Evolutionary conservation across 2,888 invertebrate species (phyloP).

Genomic region (Physocephala rufipes): DNA sequence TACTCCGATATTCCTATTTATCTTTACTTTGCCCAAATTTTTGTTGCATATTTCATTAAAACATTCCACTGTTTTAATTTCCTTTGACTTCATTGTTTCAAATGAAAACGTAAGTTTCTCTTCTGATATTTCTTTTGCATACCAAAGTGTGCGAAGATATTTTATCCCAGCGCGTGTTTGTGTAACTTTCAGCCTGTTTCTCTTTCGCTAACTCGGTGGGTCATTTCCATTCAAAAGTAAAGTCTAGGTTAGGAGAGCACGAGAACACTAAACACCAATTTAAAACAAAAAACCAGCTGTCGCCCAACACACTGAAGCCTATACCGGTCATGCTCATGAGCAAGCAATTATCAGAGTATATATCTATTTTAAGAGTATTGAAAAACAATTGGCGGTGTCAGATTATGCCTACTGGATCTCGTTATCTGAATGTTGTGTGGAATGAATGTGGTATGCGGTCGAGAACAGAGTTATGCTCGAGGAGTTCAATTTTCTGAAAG

Average conservation of each 20-base stretch:
- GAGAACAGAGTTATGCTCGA: no score
- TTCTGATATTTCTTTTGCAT: not conserved
- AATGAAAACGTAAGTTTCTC: constrained; percentile 34
- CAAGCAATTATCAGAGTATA: not conserved
- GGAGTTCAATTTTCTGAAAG: no score
- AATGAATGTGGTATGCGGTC: no score
- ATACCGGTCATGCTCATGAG: constrained; percentile 23
- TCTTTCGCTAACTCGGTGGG: constrained; percentile 33
- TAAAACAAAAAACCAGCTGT: constrained; percentile 35
- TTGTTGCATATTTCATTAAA: no score
- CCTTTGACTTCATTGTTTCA: constrained; percentile 31
- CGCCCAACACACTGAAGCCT: constrained; percentile 29
- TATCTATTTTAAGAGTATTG: no score
- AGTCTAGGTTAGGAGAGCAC: constrained; percentile 50
- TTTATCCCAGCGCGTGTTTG: not conserved
- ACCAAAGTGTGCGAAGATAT: not conserved
- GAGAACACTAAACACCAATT: constrained; percentile 27
- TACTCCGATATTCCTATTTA: no score
- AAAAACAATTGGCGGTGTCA: not conserved
- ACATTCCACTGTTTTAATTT: not conserved
- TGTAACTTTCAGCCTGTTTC: no score
- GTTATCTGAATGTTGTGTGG: no score
- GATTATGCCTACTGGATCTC: not conserved
- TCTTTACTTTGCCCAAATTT: no score
- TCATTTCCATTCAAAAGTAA: constrained; percentile 26